A percentile compares a stretch with the other conserved stretches of the same genome.
Conservation (phyloP, 2,113 vertebrate species). For the Poicephalus gulielmi region DNA sequence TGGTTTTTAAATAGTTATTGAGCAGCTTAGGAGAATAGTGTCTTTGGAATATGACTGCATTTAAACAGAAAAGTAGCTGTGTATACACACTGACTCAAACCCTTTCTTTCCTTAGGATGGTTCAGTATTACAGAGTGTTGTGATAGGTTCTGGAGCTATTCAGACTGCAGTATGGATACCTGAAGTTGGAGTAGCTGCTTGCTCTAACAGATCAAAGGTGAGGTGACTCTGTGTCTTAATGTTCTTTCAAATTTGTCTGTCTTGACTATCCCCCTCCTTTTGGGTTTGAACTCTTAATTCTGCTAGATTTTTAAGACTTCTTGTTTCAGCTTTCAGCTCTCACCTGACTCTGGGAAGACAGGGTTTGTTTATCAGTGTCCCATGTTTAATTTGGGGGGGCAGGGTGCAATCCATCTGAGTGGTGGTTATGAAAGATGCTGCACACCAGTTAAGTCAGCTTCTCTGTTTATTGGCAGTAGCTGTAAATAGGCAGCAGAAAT, state of each 20-base stretch:
- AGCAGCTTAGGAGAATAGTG: not conserved
- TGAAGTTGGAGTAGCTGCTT: constrained; percentile 93
- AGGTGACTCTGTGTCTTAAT: constrained; percentile 66
- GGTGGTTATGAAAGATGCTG: not conserved
- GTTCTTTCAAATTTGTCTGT: not conserved
- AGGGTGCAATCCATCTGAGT: not conserved
- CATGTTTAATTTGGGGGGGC: not conserved
- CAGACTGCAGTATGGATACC: constrained; percentile 95
- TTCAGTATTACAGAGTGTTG: constrained; percentile 91
- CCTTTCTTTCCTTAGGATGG: constrained; percentile 82
- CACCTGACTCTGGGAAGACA: not conserved
- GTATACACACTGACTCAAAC: not conserved
- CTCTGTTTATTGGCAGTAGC: not conserved
- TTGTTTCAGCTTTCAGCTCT: not conserved
- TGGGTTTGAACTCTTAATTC: not conserved
- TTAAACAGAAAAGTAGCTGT: not conserved
- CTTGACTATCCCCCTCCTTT: not conserved
- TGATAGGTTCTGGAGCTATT: constrained; percentile 93
- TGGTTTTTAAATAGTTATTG: not conserved
- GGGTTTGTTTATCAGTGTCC: not conserved
- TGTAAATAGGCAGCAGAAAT: not conserved
- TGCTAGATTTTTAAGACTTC: not conserved
- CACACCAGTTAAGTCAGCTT: not conserved
- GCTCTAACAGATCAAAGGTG: constrained; percentile 98
- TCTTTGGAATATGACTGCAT: not conserved